These are phyloP conservation scores for Triops longicaudatus DNA, from an alignment of 1,140 invertebrate genomes.

Conservation along the genomic window DNA sequence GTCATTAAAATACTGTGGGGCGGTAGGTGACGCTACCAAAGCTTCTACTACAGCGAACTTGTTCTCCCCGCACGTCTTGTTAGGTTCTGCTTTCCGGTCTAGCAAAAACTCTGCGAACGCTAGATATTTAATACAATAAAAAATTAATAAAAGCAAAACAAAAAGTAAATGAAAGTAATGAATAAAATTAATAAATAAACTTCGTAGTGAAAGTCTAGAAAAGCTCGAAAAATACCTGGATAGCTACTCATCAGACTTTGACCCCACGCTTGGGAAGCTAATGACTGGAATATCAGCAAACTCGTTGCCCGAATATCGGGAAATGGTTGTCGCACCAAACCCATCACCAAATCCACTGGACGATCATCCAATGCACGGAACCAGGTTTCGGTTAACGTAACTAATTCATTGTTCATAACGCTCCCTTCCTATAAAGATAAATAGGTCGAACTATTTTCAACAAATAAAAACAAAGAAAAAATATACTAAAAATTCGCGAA, in stretches of 20 bases:
- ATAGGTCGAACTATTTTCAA: too few relatives aligned
- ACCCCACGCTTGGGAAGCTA: not conserved
- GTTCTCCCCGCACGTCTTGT: conserved; percentile 30
- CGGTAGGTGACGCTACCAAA: conserved; percentile 29
- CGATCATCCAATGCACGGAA: conserved; percentile 30
- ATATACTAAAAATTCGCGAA: not conserved
- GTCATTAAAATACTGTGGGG: conserved; percentile 27
- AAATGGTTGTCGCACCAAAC: conserved; percentile 32
- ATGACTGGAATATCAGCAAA: conserved; percentile 19
- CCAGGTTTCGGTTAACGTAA: conserved; percentile 18
- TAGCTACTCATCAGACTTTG: conserved; percentile 17
- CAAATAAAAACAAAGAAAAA: not conserved
- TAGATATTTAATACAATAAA: not conserved
- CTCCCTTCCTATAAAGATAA: conserved; percentile 11
- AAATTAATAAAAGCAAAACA: too few relatives aligned
- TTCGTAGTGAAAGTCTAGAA: too few relatives aligned
- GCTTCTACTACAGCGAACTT: conserved; percentile 32
- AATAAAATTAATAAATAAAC: too few relatives aligned
- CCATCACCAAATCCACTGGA: conserved; percentile 30
- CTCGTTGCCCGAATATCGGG: conserved; percentile 31
- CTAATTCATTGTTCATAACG: conserved; percentile 28
- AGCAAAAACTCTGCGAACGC: conserved; percentile 32
- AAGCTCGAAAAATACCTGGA: too few relatives aligned
- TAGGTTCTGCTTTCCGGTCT: conserved; percentile 30
- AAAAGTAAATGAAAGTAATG: too few relatives aligned